phyloP scores from a whole-genome alignment of 2,888 invertebrate genomes.

The Graphium colonna region DNA sequence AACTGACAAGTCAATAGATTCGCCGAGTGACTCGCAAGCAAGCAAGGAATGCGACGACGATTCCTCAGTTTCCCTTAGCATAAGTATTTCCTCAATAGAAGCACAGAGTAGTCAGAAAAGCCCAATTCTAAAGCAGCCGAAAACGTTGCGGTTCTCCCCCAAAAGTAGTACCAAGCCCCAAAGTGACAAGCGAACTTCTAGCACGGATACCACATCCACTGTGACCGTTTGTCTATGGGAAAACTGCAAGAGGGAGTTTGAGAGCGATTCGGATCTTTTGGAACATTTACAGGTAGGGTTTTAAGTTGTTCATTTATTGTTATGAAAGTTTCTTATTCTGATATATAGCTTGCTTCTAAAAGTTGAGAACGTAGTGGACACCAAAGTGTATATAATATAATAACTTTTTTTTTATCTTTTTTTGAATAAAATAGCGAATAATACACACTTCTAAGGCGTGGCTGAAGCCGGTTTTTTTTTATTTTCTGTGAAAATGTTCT shows the following conservation, averaged over 20 bases:
- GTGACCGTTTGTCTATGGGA: constrained; percentile 88
- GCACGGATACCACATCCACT: constrained; percentile 67
- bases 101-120: constrained; percentile 78
- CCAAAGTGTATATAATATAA: too few species aligned
- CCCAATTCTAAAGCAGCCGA: constrained; percentile 89
- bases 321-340: too few species aligned
- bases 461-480: too few species aligned
- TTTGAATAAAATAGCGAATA: too few species aligned
- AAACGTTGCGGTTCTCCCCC: constrained; percentile 89
- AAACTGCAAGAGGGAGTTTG: constrained; percentile 88
- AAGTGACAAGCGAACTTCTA: constrained; percentile 55
- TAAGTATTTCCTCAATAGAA: constrained; percentile 65
- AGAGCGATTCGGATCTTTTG: constrained; percentile 88
- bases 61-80: constrained; percentile 65
- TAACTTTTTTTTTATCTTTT: too few species aligned
- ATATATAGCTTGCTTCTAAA: too few species aligned
- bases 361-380: too few species aligned
- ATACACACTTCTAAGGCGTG: too few species aligned
- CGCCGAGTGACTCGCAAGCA: constrained; percentile 68
- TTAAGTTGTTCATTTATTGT: neutral
- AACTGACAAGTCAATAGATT: constrained; percentile 72
- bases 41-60: constrained; percentile 76
- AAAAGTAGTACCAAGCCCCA: constrained; percentile 60
- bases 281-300: constrained; percentile 89
- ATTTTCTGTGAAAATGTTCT: too few species aligned